Conservation (phyloP, 2,113 vertebrate species). For the Nothobranchius kuhntae region DNA sequence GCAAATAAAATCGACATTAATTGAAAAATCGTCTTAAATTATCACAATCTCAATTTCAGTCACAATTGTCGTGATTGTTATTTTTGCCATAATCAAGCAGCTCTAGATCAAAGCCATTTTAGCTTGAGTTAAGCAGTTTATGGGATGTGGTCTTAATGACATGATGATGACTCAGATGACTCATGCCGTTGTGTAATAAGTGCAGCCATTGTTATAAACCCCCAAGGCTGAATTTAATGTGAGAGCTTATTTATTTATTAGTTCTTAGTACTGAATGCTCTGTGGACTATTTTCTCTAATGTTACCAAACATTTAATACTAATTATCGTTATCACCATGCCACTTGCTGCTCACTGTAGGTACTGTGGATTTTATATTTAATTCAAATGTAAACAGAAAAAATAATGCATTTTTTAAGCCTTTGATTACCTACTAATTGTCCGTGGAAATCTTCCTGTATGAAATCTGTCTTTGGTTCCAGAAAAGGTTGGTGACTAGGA, state of each 20-base stretch:
- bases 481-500: too few relatives aligned
- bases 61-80: too few relatives aligned
- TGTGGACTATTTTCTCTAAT: neutral
- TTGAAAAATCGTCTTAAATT: too few relatives aligned
- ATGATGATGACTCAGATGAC: slow-evolving; percentile 41
- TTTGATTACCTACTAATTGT: too few relatives aligned
- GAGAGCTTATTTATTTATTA: neutral
- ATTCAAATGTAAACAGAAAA: neutral
- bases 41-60: too few relatives aligned
- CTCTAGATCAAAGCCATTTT: slow-evolving; percentile 17
- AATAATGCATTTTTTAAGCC: too few relatives aligned
- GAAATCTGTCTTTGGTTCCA: too few relatives aligned
- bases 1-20: too few relatives aligned
- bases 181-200: slow-evolving; percentile 23
- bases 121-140: slow-evolving; percentile 24
- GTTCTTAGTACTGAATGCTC: neutral
- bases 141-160: slow-evolving; percentile 40
- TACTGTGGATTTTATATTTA: neutral
- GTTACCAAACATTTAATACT: neutral
- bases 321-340: neutral
- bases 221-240: slow-evolving; percentile 1
- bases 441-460: too few relatives aligned
- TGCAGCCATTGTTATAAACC: slow-evolving; percentile 5
- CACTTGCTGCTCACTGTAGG: neutral
- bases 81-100: too few relatives aligned